Conservation (phyloP, 2,797 vertebrate genomes). For the Pseudochirops corinnae region DNA sequence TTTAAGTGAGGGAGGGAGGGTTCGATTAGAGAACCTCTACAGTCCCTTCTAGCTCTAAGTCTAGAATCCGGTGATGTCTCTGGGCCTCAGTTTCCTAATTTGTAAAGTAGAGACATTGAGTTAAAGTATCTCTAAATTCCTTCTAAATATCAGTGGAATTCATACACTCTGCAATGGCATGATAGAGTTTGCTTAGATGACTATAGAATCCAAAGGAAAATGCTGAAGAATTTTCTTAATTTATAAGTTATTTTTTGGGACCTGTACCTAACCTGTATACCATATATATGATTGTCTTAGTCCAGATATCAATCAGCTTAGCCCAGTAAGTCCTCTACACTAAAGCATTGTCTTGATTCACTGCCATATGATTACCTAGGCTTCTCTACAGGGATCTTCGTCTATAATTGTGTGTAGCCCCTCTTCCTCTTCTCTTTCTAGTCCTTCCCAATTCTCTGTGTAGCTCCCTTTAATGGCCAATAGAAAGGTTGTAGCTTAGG, state of each 20-base stretch:
- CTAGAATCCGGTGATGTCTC: background rate
- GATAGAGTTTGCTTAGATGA: background rate
- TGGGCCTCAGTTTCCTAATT: background rate
- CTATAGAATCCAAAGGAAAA: background rate
- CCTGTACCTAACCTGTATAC: background rate
- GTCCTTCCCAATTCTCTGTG: background rate
- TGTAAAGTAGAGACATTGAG: background rate
- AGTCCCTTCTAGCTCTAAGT: background rate
- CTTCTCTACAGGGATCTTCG: background rate
- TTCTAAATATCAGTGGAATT: background rate
- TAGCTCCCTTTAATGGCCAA: background rate
- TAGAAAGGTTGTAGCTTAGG: background rate
- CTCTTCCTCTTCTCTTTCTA: background rate
- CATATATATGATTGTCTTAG: background rate
- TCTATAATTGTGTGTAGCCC: background rate
- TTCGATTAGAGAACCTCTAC: background rate
- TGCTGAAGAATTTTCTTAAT: background rate
- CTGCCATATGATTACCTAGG: background rate
- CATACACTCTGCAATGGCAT: background rate
- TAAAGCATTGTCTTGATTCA: background rate
- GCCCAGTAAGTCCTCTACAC: background rate
- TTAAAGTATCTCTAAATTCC: background rate
- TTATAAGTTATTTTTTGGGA: background rate
- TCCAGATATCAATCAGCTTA: background rate
- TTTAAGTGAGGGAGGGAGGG: background rate